Evolutionary conservation across 92 coral and sea anemone species (phyloP), one percentile per base, ranked within the genome.

Genomic region (Umimayanthus chanpuru): DNA sequence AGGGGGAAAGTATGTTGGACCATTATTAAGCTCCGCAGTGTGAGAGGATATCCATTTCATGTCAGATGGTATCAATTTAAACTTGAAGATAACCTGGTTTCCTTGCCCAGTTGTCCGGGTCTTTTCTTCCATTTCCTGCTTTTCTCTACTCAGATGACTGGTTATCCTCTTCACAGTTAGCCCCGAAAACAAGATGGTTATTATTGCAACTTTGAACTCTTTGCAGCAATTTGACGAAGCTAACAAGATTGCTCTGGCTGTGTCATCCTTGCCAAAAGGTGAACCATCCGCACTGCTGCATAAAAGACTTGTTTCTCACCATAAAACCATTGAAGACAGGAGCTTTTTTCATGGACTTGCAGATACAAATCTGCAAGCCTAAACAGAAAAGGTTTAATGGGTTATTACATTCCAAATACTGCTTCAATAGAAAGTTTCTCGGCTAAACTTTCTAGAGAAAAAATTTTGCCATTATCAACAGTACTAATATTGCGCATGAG

Each of bases 241-340:
- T 87, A 40, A 90, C 90, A 26, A 86, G 78, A 81, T 79, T 61
- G 93, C 82, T 80, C 28, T 92, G 36, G 93, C 91, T 67, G 90
- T 92, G 91, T 92, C 90, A 83, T 94, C 93, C 64, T 88, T 91
- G 28, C 96, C 94, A 91, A 93, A 91, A 43, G 94, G 92, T 49
- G 88, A 85, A 66, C 90, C 93, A 65, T 88, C 14, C 93, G 93
- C 18, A 90, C 53, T 16, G 96, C 93, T 29, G 43, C 5, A 92
- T 93, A 55, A 40, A 67, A 40, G 90, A 81, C 71, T 89, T 89
- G 23, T 55, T 30, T 72, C 47, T 85, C 95, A 9, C 79, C 88
- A 77, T 94, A 81, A 90, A 92, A 94, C 94, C 94, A 94, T 50
- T 90, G 93, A 38, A 94, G 91, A 87, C 94, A 92, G 58, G 93